Evolutionary conservation across 2,888 invertebrate species (phyloP).

Genomic region (Drosophila paucipuncta): DNA sequence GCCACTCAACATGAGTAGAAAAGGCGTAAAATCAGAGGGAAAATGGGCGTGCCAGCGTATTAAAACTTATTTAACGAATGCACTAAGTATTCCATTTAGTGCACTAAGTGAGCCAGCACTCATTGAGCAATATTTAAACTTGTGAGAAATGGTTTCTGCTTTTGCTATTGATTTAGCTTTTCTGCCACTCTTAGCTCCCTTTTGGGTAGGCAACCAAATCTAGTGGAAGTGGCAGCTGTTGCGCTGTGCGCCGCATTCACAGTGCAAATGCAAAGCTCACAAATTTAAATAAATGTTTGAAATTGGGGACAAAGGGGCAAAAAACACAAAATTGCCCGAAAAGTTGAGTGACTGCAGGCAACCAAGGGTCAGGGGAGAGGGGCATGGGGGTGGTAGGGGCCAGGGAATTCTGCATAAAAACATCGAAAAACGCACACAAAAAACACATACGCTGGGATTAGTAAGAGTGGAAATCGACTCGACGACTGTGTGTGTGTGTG

Average conservation of each 20-base stretch:
- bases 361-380: too few species aligned
- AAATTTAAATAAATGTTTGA: slow-evolving; percentile 15
- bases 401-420: slow-evolving; percentile 1
- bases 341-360: neutral
- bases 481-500: neutral
- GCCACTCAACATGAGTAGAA: slow-evolving; percentile 5
- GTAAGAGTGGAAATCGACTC: neutral
- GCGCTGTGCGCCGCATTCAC: neutral
- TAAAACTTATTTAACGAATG: slow-evolving; percentile 56
- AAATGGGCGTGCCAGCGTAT: slow-evolving; percentile 14
- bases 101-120: slow-evolving; percentile 6
- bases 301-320: neutral
- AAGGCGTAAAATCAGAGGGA: neutral
- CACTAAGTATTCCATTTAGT: slow-evolving; percentile 43
- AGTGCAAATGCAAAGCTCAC: slow-evolving; percentile 10
- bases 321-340: neutral
- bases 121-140: slow-evolving; percentile 6
- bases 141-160: neutral
- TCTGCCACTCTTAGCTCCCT: neutral
- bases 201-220: slow-evolving; percentile 6
- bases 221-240: slow-evolving; percentile 10
- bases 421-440: slow-evolving; percentile 6
- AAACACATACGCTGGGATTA: neutral
- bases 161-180: neutral
- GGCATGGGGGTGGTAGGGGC: neutral